phyloP scores from a whole-genome alignment of 1,140 invertebrate species.

The Mycetomoellerius zeteki region DNA sequence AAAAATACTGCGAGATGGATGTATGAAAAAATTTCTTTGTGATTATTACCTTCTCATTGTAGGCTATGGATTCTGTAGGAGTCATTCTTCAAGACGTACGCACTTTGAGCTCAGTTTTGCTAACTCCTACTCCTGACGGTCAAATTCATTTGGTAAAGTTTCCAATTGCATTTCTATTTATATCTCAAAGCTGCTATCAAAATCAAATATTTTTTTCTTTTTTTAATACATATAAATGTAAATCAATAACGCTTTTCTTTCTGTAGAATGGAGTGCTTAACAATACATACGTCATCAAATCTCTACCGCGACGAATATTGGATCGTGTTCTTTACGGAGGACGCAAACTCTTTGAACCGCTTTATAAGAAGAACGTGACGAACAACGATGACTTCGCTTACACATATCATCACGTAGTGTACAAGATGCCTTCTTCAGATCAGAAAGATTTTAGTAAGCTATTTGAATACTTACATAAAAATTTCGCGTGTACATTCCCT shows the following conservation, averaged over 20 bases:
- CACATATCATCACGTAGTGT: constrained; percentile 78
- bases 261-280: constrained; percentile 75
- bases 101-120: constrained; percentile 71
- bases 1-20: not conserved
- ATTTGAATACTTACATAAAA: not conserved
- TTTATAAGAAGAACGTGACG: constrained; percentile 29
- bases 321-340: constrained; percentile 56
- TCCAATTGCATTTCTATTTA: not conserved
- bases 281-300: constrained; percentile 72
- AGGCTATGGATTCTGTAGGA: constrained; percentile 68
- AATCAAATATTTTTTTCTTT: not conserved
- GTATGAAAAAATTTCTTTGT: not conserved
- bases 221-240: not conserved
- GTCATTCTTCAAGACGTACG: constrained; percentile 73
- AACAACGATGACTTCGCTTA: constrained; percentile 30
- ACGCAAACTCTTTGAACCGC: constrained; percentile 26
- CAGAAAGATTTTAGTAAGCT: constrained; percentile 54
- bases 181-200: not conserved
- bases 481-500: not conserved
- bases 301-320: constrained; percentile 72
- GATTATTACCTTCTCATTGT: not conserved
- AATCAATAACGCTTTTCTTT: not conserved
- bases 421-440: constrained; percentile 58
- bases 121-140: constrained; percentile 64
- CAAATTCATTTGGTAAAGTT: constrained; percentile 71